These are phyloP conservation scores for Marasmarcha lunaedactyla DNA, from an alignment of 2,888 invertebrate genomes.

Conservation along the genomic window DNA sequence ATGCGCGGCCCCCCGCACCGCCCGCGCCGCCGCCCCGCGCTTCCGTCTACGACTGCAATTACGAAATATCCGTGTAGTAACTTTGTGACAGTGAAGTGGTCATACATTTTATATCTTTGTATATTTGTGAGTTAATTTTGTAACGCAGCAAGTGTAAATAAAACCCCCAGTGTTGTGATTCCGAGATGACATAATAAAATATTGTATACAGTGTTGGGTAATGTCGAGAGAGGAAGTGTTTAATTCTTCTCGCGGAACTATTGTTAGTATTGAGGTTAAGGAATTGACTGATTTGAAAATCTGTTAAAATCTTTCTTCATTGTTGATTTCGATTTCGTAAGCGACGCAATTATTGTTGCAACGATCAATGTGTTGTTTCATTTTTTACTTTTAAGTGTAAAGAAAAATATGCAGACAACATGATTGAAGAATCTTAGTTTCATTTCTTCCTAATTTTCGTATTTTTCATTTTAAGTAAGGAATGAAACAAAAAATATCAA, in stretches of 20 bases:
- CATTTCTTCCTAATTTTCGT: no score
- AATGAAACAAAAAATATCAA: slow-evolving; percentile 22
- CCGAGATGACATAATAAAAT: slow-evolving; percentile 33
- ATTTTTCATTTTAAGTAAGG: slow-evolving; percentile 3
- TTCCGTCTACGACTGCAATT: slow-evolving; percentile 94
- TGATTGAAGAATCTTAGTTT: no score
- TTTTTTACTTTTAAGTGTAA: no score
- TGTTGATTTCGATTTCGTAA: slow-evolving; percentile 9
- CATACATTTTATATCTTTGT: slow-evolving; percentile 47
- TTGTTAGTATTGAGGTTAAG: slow-evolving; percentile 27
- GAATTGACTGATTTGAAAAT: slow-evolving; percentile 45
- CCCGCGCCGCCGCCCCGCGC: slow-evolving; percentile 80
- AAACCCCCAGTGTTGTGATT: slow-evolving; percentile 56
- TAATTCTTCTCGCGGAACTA: slow-evolving; percentile 23
- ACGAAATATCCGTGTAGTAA: slow-evolving; percentile 93
- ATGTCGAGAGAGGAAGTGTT: no score
- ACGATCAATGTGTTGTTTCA: no score
- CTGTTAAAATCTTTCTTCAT: slow-evolving; percentile 32
- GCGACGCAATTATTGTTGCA: slow-evolving; percentile 5
- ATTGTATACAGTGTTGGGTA: background rate
- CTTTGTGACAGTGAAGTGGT: background rate
- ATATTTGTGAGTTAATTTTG: slow-evolving; percentile 42
- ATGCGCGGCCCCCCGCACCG: slow-evolving; percentile 74
- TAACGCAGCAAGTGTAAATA: slow-evolving; percentile 44
- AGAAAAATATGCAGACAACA: no score